These are phyloP conservation scores for Novumbra hubbsi DNA, from an alignment of 2,797 vertebrate species.

Conservation along the genomic window DNA sequence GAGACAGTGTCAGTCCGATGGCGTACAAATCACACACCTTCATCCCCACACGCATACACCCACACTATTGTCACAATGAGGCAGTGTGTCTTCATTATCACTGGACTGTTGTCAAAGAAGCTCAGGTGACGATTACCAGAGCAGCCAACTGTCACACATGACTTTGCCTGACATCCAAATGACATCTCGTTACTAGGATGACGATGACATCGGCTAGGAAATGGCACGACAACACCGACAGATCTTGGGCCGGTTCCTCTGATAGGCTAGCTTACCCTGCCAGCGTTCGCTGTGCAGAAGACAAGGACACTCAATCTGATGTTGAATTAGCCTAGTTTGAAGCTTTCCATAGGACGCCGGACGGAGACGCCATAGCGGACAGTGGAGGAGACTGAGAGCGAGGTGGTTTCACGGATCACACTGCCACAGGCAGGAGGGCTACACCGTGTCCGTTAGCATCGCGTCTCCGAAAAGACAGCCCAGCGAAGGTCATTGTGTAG, in stretches of 20 bases:
- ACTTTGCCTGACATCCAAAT: background rate
- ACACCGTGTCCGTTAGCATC: conserved; percentile 36
- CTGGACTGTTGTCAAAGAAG: background rate
- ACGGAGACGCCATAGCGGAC: conserved; percentile 29
- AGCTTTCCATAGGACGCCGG: background rate
- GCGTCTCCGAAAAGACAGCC: conserved; percentile 28
- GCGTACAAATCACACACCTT: background rate
- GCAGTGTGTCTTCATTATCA: background rate
- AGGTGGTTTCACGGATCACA: conserved; percentile 26
- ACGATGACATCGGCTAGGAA: background rate
- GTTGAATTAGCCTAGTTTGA: background rate
- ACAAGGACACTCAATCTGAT: background rate
- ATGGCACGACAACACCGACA: background rate
- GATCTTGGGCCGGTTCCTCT: background rate
- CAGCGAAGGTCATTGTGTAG: conserved; percentile 31
- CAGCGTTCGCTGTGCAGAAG: background rate
- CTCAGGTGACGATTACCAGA: background rate
- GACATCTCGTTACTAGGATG: background rate
- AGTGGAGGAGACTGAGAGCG: too few species aligned
- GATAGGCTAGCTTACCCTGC: background rate
- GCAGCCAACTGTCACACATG: background rate
- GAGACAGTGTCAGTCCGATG: background rate
- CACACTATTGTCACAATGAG: background rate
- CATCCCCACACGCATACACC: background rate
- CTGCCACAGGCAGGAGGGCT: conserved; percentile 17